These are phyloP conservation scores for Erpobdella octoculata DNA, from an alignment of 2,888 invertebrate genomes.

Conservation along the genomic window DNA sequence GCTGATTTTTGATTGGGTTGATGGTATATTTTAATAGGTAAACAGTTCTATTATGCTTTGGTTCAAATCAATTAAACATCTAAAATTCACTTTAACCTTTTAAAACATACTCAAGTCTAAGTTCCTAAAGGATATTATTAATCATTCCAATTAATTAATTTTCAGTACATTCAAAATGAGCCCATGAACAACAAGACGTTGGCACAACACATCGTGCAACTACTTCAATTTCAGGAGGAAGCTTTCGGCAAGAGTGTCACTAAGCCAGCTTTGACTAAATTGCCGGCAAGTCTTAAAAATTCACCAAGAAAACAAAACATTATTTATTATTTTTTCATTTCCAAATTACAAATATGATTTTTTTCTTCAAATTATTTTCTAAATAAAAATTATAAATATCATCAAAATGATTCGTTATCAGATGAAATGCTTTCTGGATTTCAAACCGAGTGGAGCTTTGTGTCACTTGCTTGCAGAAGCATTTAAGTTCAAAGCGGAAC, in stretches of 20 bases:
- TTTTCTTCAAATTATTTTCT: background rate
- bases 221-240: constrained; percentile 92
- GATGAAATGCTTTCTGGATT: constrained; percentile 91
- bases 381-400: background rate
- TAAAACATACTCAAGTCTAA: background rate
- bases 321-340: background rate
- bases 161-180: constrained; percentile 79
- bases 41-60: too few species aligned
- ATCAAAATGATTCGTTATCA: constrained; percentile 53
- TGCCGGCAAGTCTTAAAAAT: constrained; percentile 56
- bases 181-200: constrained; percentile 87
- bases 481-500: constrained; percentile 89
- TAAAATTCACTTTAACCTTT: background rate
- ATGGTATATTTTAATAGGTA: too few species aligned
- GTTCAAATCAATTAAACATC: too few species aligned
- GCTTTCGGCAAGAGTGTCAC: constrained; percentile 84
- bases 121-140: background rate
- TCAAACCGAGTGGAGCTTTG: constrained; percentile 82
- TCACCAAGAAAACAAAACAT: background rate
- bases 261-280: constrained; percentile 62
- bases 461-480: constrained; percentile 87
- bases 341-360: background rate
- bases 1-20: too few species aligned
- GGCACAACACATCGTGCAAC: constrained; percentile 73
- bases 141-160: constrained; percentile 1